Conservation (phyloP, 2,797 vertebrate genomes). For the Propithecus deckenii region DNA sequence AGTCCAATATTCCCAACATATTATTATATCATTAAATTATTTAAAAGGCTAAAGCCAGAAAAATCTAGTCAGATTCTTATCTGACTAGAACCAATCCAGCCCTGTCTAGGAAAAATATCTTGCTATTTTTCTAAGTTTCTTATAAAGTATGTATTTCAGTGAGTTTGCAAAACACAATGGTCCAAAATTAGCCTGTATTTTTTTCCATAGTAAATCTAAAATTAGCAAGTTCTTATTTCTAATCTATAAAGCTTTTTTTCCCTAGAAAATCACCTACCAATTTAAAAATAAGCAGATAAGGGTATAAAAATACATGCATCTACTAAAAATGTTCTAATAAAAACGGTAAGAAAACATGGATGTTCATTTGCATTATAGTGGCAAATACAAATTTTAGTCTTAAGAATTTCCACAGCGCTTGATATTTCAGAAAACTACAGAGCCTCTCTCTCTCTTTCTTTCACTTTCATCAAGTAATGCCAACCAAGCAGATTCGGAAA, state of each 20-base stretch:
- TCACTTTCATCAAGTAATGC: conserved; percentile 43
- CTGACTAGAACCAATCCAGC: conserved; percentile 6
- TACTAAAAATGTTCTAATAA: conserved; percentile 6
- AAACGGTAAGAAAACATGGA: conserved; percentile 26
- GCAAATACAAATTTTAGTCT: conserved; percentile 15
- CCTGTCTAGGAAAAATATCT: not conserved
- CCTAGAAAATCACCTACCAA: not conserved
- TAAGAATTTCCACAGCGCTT: not conserved
- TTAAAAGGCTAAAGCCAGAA: conserved; percentile 28
- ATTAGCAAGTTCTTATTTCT: conserved; percentile 49
- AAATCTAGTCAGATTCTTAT: conserved; percentile 20
- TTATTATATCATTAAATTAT: conserved; percentile 25
- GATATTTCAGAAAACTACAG: not conserved
- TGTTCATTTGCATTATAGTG: conserved; percentile 11
- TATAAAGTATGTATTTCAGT: not conserved
- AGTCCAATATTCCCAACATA: not conserved
- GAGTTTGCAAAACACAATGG: not conserved
- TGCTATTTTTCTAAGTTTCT: conserved; percentile 23
- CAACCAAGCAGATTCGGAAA: conserved; percentile 6
- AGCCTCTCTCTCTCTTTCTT: not conserved
- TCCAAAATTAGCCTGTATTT: conserved; percentile 37
- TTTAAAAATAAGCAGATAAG: conserved; percentile 21
- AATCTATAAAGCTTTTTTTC: not conserved
- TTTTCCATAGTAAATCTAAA: conserved; percentile 57
- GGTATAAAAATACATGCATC: not conserved